Percentiles rank a stretch among this genome's conserved stretches.
phyloP scores from a whole-genome alignment of 1,140 invertebrate genomes.

The Megalopta genalis region DNA sequence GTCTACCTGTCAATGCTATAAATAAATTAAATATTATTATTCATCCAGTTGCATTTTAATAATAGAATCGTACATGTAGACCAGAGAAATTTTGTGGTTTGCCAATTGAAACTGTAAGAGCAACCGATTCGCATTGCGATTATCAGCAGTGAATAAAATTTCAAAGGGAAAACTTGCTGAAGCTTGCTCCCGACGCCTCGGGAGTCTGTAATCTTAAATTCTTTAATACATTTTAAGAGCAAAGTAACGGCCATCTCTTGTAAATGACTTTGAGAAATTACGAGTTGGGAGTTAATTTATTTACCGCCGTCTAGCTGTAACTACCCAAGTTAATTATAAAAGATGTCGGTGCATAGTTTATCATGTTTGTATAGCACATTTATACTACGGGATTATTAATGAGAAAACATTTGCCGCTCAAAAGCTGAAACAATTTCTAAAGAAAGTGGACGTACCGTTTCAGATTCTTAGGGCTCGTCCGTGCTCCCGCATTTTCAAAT shows the following conservation, averaged over 20 bases:
- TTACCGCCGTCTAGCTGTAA: background rate
- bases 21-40: background rate
- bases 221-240: background rate
- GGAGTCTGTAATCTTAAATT: background rate
- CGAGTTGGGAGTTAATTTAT: slow-evolving; percentile 4
- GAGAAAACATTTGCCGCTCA: background rate
- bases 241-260: background rate
- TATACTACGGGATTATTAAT: background rate
- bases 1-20: background rate
- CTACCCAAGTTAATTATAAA: slow-evolving; percentile 8
- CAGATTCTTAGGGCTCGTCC: background rate
- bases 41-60: background rate
- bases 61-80: background rate
- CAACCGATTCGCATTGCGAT: background rate
- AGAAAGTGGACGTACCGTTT: background rate
- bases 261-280: slow-evolving; percentile 6
- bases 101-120: background rate
- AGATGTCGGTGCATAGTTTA: background rate
- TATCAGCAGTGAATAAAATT: background rate
- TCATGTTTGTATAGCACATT: background rate
- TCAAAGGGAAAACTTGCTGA: background rate
- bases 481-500: background rate
- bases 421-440: background rate
- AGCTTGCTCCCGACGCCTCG: background rate
- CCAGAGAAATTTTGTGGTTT: background rate